phyloP scores from a whole-genome alignment of 2,888 invertebrate genomes.

The Heliconius charithonia region DNA sequence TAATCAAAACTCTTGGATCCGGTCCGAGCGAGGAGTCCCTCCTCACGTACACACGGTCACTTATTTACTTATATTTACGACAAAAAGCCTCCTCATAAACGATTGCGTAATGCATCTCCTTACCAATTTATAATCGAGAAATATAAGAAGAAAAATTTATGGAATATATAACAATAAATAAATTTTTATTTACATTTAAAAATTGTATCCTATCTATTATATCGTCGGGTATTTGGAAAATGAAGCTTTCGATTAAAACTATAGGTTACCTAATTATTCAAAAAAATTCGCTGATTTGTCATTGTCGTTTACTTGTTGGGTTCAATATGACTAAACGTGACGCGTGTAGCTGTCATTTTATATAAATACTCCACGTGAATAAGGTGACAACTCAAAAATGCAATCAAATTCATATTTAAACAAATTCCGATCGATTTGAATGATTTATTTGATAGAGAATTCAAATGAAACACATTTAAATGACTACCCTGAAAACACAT shows the following conservation, averaged over 20 bases:
- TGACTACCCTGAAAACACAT: slow-evolving; percentile 14
- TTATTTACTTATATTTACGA: slow-evolving; percentile 67
- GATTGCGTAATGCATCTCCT: slow-evolving; percentile 75
- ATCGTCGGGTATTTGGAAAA: slow-evolving; percentile 66
- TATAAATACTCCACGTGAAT: slow-evolving; percentile 23
- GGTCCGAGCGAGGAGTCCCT: slow-evolving; percentile 47
- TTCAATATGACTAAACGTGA: slow-evolving; percentile 15
- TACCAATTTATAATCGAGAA: slow-evolving; percentile 80
- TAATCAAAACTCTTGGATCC: slow-evolving; percentile 53
- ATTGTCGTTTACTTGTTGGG: slow-evolving; percentile 24
- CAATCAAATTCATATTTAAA: background rate
- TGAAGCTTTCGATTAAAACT: slow-evolving; percentile 56
- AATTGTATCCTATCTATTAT: slow-evolving; percentile 80
- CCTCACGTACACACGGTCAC: slow-evolving; percentile 49
- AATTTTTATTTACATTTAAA: slow-evolving; percentile 83
- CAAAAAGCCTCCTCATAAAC: slow-evolving; percentile 78
- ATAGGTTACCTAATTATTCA: slow-evolving; percentile 51
- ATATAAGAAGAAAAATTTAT: slow-evolving; percentile 79
- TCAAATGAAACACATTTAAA: background rate
- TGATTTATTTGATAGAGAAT: background rate
- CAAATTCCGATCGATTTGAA: background rate
- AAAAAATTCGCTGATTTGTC: slow-evolving; percentile 37
- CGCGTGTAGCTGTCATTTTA: background rate
- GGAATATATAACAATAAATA: slow-evolving; percentile 83
- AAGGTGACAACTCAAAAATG: slow-evolving; percentile 4